Evolutionary conservation across 2,113 vertebrate genomes (phyloP).

Genomic region (Myiopsitta monachus): DNA sequence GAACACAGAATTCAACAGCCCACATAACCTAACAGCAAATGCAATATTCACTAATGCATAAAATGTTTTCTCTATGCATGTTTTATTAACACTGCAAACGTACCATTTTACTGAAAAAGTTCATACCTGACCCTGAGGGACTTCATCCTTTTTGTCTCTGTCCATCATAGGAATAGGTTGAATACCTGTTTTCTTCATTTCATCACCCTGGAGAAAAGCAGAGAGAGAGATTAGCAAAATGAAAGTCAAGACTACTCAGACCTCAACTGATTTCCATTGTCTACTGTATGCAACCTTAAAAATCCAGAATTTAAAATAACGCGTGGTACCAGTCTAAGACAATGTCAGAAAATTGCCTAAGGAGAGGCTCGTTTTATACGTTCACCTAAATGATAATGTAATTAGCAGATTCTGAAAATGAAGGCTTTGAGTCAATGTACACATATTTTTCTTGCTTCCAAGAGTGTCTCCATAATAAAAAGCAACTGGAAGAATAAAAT

Average conservation of each 20-base stretch:
- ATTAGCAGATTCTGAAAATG: neutral
- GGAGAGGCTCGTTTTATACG: neutral
- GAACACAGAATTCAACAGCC: neutral
- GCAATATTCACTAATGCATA: neutral
- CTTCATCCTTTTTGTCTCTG: constrained; percentile 92
- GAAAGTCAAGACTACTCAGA: neutral
- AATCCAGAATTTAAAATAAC: neutral
- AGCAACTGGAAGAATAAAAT: neutral
- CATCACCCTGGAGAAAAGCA: constrained; percentile 83
- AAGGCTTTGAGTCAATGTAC: neutral
- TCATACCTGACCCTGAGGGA: constrained; percentile 94
- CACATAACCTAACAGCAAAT: neutral
- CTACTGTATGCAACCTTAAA: neutral
- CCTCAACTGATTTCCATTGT: neutral
- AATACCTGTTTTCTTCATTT: constrained; percentile 98
- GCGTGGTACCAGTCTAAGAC: neutral
- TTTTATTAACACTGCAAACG: neutral
- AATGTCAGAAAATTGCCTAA: neutral
- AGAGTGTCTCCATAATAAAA: neutral
- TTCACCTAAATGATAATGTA: neutral
- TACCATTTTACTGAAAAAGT: neutral
- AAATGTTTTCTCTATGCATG: neutral
- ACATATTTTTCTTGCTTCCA: neutral
- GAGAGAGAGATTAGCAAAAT: neutral
- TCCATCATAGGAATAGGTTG: constrained; percentile 99